phyloP scores from a whole-genome alignment of 2,797 vertebrate genomes.

The Sternotherus odoratus region DNA sequence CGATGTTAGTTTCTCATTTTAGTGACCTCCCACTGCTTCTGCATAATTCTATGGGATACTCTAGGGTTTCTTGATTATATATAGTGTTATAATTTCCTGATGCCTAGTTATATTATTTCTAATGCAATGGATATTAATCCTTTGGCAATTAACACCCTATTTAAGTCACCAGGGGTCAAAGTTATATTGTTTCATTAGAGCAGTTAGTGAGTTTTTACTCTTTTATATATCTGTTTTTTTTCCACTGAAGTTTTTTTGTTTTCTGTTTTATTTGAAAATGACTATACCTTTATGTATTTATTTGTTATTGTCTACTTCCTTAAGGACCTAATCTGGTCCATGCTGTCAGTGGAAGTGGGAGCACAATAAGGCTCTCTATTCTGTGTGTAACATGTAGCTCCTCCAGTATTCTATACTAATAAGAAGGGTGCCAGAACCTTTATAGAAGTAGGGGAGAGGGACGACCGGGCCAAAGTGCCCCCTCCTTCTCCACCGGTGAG shows the following conservation, averaged over 20 bases:
- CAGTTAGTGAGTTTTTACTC: neutral
- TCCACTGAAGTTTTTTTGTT: neutral
- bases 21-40: neutral
- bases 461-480: too few relatives aligned
- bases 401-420: neutral
- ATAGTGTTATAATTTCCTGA: conserved; percentile 60
- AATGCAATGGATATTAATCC: conserved; percentile 66
- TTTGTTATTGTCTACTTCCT: neutral
- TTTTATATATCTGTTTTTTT: neutral
- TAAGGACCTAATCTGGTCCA: neutral
- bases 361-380: neutral
- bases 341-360: neutral
- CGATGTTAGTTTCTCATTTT: neutral
- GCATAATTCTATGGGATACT: neutral
- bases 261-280: neutral
- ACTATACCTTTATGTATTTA: neutral
- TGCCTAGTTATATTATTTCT: conserved; percentile 64
- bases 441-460: too few relatives aligned
- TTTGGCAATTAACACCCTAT: conserved; percentile 58
- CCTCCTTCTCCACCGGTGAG: too few relatives aligned
- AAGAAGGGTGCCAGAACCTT: neutral
- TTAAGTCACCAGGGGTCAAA: conserved; percentile 60
- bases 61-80: conserved; percentile 35
- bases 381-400: neutral
- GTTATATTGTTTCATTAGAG: neutral